Evolutionary conservation across 1,140 invertebrate genomes (phyloP).

Genomic region (Aphelenchoides fujianensis): DNA sequence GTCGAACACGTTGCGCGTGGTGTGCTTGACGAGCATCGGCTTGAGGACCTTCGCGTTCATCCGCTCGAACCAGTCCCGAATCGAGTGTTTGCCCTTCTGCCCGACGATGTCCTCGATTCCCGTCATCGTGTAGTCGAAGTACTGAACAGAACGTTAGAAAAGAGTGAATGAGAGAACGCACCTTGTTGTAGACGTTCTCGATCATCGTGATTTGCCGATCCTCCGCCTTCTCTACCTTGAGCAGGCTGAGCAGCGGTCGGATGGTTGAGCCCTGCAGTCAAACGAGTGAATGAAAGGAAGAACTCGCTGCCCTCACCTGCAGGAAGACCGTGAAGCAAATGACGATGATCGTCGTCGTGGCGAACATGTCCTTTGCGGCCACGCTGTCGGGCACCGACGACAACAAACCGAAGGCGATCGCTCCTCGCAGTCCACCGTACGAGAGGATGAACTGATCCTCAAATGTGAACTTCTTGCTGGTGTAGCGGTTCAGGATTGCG

Average conservation of each 20-base stretch:
- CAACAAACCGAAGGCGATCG: conserved; percentile 56
- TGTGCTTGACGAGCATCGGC: conserved; percentile 52
- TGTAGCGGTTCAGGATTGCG: conserved; percentile 52
- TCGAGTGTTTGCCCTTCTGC: conserved; percentile 40
- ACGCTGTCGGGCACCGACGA: conserved; percentile 62
- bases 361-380: conserved; percentile 65
- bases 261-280: conserved; percentile 64
- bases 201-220: conserved; percentile 50
- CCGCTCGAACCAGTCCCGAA: conserved; percentile 52
- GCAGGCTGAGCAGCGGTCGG: conserved; percentile 65
- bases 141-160: conserved; percentile 31
- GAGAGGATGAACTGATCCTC: conserved; percentile 66
- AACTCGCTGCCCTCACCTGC: conserved; percentile 11
- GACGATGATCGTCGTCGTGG: conserved; percentile 66
- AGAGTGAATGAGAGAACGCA: no score
- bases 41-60: conserved; percentile 58
- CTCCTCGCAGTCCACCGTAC: conserved; percentile 45
- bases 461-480: conserved; percentile 61
- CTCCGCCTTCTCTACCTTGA: conserved; percentile 64
- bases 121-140: conserved; percentile 50
- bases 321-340: conserved; percentile 67
- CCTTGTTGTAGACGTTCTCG: conserved; percentile 50
- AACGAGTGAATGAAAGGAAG: background rate
- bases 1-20: conserved; percentile 37
- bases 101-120: conserved; percentile 49